phyloP scores from a whole-genome alignment of 1,140 invertebrate species.

The Pectinophora gossypiella region DNA sequence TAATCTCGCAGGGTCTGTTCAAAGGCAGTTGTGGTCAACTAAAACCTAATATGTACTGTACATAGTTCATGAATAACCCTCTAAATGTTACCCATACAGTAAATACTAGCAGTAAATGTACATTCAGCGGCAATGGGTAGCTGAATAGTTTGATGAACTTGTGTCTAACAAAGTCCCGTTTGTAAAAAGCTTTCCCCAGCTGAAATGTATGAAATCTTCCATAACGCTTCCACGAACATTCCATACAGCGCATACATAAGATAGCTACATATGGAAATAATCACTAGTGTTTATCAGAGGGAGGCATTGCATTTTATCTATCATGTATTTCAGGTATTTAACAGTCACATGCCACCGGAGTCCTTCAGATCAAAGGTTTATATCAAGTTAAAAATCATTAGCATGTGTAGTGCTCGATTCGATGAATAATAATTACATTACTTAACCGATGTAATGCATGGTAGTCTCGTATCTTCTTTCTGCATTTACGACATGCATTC shows the following conservation, averaged over 20 bases:
- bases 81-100: too few relatives aligned
- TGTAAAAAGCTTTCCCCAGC: too few relatives aligned
- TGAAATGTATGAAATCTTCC: neutral
- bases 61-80: too few relatives aligned
- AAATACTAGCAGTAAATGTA: too few relatives aligned
- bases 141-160: too few relatives aligned
- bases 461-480: conserved; percentile 16
- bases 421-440: conserved; percentile 15
- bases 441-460: conserved; percentile 27
- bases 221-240: neutral
- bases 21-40: too few relatives aligned
- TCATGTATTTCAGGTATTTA: conserved; percentile 88
- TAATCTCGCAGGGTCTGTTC: too few relatives aligned
- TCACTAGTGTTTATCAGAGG: conserved; percentile 24
- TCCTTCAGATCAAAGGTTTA: conserved; percentile 91
- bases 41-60: too few relatives aligned
- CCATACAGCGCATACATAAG: neutral
- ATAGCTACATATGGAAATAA: too few relatives aligned
- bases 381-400: conserved; percentile 73
- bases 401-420: conserved; percentile 64
- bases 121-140: too few relatives aligned
- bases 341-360: conserved; percentile 93
- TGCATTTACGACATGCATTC: conserved; percentile 14
- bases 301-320: conserved; percentile 60
- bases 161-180: too few relatives aligned